Base-by-base conservation (phyloP, 2,113 vertebrate genomes). In the Mastomys coucha region DNA sequence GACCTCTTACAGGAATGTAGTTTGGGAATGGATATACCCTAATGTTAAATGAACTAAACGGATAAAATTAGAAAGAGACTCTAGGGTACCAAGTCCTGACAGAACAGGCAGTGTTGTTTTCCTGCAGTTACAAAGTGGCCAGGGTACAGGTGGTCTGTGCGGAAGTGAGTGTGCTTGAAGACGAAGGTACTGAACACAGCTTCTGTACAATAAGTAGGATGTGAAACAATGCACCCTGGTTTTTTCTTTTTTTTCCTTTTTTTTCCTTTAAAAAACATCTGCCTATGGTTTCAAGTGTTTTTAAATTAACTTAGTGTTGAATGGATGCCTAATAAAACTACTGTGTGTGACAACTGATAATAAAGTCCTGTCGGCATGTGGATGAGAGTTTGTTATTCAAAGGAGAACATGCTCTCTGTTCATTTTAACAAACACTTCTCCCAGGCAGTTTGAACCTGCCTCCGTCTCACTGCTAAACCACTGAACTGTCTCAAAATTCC, bases 281-380 rank as follows among this genome's bases (percentile, higher is more conserved):
- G 80, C 93, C 81, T 95, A 89, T 85, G 77, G 51, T 97, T 96
- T 97, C 93, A 97, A 97, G 78, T 96, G 87, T 78, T 97, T 97
- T 97, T 92, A 97, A 97, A 97, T 98, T 95, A 94, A 63, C 75
- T 96, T 96, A 92, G 65, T 94, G 84, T 95, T 97, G 81, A 97
- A 93, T 84, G 96, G 56, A 53, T 97, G 70, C 10, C 10, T 73
- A 69, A 58, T 97, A 97, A 97, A 97, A 97, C 97, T 94, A 96
- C 95, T n/a, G 16, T 88, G 94, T 96, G 96, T 97, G 93, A 97
- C 92, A 91, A 88, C 24, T 91, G 95, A 95, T 93, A 97, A 96
- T 97, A 96, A 97, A 96, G 96, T 96, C 53, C 0, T 63, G 65
- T 89, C 1, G 0, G 89, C 69, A 33, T 95, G 84, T 72, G 91